phyloP scores from a whole-genome alignment of 2,113 vertebrate genomes.

The Pedionomus torquatus region DNA sequence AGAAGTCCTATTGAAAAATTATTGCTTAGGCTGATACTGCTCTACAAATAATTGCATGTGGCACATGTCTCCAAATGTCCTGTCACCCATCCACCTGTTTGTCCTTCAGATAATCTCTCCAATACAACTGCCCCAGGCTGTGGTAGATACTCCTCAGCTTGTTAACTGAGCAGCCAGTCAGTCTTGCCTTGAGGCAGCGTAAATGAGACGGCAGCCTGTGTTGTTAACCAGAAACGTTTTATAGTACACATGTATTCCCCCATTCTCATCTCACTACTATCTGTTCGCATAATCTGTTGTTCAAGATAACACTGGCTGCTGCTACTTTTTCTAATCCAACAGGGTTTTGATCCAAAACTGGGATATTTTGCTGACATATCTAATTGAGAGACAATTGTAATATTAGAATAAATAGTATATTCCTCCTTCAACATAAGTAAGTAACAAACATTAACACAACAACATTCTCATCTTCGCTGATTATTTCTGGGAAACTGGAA shows the following conservation, averaged over 20 bases:
- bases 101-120: neutral
- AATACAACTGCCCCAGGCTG: neutral
- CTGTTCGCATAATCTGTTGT: neutral
- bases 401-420: neutral
- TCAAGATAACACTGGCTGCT: neutral
- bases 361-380: accelerated
- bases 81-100: neutral
- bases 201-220: neutral
- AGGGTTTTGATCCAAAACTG: neutral
- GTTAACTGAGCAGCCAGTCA: neutral
- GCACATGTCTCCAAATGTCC: neutral
- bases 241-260: neutral
- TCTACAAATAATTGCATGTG: neutral
- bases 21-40: neutral
- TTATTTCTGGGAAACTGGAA: too few species aligned
- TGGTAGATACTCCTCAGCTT: neutral
- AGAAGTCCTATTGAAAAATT: neutral
- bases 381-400: neutral
- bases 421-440: neutral
- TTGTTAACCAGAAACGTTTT: neutral
- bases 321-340: neutral
- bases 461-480: too few species aligned
- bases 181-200: neutral
- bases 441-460: neutral
- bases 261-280: neutral